A percentile compares a stretch with the other conserved stretches of the same genome.
These are phyloP conservation scores for Cottoperca gobio DNA, from an alignment of 2,797 vertebrate species.

Conservation along the genomic window DNA sequence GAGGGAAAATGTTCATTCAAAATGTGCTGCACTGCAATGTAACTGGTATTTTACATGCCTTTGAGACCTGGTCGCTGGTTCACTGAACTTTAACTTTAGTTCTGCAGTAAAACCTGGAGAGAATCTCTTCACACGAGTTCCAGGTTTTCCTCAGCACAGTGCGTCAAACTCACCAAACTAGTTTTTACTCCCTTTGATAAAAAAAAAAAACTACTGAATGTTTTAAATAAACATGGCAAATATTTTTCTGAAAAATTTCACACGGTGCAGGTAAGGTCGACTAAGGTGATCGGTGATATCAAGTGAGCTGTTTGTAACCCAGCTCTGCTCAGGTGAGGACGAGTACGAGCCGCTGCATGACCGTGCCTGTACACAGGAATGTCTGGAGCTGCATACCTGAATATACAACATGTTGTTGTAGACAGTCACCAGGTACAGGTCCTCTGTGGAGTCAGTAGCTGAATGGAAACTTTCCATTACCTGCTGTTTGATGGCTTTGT, in stretches of 20 bases:
- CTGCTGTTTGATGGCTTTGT: not conserved
- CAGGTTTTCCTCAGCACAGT: not conserved
- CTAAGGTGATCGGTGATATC: constrained; percentile 29
- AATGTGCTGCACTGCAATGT: not conserved
- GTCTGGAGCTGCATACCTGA: constrained; percentile 17
- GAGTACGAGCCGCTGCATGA: constrained; percentile 13
- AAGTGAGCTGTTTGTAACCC: constrained; percentile 1
- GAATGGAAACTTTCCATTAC: not conserved
- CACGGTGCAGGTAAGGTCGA: not conserved
- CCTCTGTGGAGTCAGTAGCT: not conserved
- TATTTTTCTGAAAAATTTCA: not conserved
- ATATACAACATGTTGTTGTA: not conserved
- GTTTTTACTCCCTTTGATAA: constrained; percentile 3
- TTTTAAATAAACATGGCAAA: not conserved
- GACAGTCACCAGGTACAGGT: not conserved
- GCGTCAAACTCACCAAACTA: constrained; percentile 22
- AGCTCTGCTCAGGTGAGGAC: constrained; percentile 33
- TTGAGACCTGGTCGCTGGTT: not conserved
- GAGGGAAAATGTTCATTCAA: not conserved
- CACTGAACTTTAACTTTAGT: not conserved
- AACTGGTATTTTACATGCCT: not conserved
- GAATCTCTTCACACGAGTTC: not conserved
- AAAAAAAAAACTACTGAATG: not conserved
- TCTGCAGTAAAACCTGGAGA: not conserved
- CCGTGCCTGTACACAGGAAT: constrained; percentile 29